Base-by-base conservation (phyloP, 2,113 vertebrate genomes). In the Brienomyrus longianalis region DNA sequence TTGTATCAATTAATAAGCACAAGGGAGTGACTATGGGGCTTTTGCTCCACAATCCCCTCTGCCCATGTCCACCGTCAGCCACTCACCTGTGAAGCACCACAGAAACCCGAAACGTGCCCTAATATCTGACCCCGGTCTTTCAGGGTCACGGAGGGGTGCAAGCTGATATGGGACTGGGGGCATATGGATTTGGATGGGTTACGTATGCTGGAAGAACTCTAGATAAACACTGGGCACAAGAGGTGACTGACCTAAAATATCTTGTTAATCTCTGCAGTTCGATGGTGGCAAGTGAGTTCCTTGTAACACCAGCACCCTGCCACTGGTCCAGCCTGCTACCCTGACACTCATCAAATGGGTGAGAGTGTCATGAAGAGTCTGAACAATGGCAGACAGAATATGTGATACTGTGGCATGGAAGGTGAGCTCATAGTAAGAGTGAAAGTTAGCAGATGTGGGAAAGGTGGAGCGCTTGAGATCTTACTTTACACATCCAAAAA, bases 1-100 rank as follows among this genome's bases (percentile, higher is more conserved):
- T 90, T 90, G 48, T 87, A 87, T 90, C 84, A 87, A 87, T 90
- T 87, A 89, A 89, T 89, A 89, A 84, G 52, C 43, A 43, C 52
- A 77, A 56, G 59, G 84, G 54, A 87, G 45, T 43, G 83, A 47
- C 39, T 86, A 62, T 62, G 45, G n/a, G 45, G 17, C 52, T 23
- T 39, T 27, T 0, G 27, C 6, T 52, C 31, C 74, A 54, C 27
- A 77, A 39, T 15, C 66, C 27, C 62, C 51, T 31, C 51, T 31
- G n/a, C 59, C 62, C 51, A 88, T 15, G 31, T 54, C 31, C 31
- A 66, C 70, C 43, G 86, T 56, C 52, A 83, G 21, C 50, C 89
- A 70, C 51, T 84, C 84, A 35, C 59, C 89, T 77, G 86, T 87
- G 86, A 90, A 56, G 86, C 45, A 31, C n/a, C 50, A 48, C n/a